Conservation (phyloP, 2,113 vertebrate species). For the Entomyzon cyanotis region DNA sequence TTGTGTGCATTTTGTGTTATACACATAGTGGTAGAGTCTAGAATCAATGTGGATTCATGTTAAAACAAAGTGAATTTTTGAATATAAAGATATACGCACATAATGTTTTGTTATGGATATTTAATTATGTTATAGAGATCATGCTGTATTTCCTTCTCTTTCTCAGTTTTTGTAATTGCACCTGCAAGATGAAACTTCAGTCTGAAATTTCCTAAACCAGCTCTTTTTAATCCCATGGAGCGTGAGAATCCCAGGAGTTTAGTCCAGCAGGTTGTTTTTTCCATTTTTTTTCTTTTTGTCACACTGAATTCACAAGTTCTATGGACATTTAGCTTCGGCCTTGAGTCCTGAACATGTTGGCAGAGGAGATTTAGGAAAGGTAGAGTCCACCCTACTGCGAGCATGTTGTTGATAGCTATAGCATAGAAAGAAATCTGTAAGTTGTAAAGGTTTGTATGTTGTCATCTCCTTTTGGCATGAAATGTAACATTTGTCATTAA, state of each 20-base stretch:
- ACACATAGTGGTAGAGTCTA: rapidly evolving
- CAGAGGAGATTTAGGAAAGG: background rate
- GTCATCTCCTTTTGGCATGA: background rate
- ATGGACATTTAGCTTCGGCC: background rate
- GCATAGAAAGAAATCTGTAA: background rate
- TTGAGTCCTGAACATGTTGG: background rate
- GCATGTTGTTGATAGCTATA: background rate
- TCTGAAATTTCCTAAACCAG: background rate
- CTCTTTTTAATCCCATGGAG: background rate
- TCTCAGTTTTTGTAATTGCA: background rate
- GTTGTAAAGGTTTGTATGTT: background rate
- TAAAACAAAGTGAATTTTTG: background rate
- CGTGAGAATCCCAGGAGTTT: background rate
- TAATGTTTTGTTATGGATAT: background rate
- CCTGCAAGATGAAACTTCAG: background rate
- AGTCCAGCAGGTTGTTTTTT: background rate
- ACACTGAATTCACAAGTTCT: background rate
- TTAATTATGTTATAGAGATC: background rate
- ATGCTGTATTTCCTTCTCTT: background rate
- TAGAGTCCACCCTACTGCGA: background rate
- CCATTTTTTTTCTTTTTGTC: background rate
- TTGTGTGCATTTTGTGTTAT: background rate
- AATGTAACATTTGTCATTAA: background rate
- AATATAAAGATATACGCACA: background rate
- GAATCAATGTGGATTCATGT: rapidly evolving